Conservation (phyloP, 2,113 vertebrate species). For the Rhizomys pruinosus region DNA sequence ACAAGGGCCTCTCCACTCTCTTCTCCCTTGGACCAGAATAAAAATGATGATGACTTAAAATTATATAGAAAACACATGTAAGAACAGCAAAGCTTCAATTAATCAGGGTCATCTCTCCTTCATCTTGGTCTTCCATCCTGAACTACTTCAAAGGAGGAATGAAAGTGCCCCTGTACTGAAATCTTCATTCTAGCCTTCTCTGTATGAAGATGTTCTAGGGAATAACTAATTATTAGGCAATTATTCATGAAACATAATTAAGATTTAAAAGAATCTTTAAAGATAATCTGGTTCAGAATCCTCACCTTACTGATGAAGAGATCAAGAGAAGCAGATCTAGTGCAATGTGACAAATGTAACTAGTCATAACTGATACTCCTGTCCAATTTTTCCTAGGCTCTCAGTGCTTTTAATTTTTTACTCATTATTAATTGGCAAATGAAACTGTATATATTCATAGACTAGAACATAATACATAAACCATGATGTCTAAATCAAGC, state of each 20-base stretch:
- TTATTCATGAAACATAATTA: constrained; percentile 12
- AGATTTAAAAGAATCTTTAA: not conserved
- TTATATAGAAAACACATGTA: too few species aligned
- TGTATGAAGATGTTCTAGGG: not conserved
- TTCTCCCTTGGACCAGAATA: too few species aligned
- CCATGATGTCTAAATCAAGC: not conserved
- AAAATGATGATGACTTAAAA: too few species aligned
- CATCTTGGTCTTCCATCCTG: too few species aligned
- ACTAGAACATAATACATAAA: not conserved
- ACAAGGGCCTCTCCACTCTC: too few species aligned
- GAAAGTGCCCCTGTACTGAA: not conserved
- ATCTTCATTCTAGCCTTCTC: not conserved
- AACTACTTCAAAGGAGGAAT: too few species aligned
- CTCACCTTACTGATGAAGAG: not conserved
- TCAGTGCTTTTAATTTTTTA: not conserved
- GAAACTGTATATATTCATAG: not conserved
- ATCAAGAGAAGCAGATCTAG: not conserved
- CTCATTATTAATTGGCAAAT: not conserved
- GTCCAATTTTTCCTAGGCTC: not conserved
- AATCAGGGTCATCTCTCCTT: too few species aligned
- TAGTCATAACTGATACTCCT: not conserved
- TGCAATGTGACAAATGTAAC: not conserved
- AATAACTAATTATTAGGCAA: constrained; percentile 26
- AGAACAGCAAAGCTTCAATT: too few species aligned
- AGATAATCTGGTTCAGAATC: not conserved